Evolutionary conservation across 53 echinoderm and acorn worm genomes (phyloP).

Genomic region (Apostichopus leukothele): DNA sequence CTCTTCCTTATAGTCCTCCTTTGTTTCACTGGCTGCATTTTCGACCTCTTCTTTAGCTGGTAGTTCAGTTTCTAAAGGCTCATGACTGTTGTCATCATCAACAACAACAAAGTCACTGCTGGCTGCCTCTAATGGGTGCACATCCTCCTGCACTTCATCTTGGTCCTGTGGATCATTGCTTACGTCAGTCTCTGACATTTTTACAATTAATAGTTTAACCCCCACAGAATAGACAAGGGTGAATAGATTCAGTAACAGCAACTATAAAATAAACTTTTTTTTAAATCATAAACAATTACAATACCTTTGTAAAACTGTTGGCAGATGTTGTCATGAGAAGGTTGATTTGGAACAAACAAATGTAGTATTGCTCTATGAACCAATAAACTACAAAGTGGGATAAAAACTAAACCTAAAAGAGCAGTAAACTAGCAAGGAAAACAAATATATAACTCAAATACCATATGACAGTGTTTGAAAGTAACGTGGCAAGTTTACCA

Average conservation of each 20-base stretch:
- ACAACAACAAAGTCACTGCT: neutral
- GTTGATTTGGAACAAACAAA: neutral
- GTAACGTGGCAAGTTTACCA: too few relatives aligned
- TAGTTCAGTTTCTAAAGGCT: neutral
- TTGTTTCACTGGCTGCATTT: neutral
- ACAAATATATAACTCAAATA: too few relatives aligned
- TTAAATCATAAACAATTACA: neutral
- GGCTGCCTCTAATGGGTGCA: neutral
- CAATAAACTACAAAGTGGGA: too few relatives aligned
- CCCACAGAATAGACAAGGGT: neutral
- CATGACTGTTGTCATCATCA: constrained; percentile 1
- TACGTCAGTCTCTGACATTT: neutral
- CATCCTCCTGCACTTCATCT: neutral
- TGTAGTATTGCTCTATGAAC: too few relatives aligned
- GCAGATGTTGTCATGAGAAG: neutral
- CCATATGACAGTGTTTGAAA: neutral
- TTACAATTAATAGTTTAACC: neutral
- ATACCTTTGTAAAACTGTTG: neutral
- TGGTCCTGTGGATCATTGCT: neutral
- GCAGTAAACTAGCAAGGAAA: too few relatives aligned
- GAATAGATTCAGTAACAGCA: neutral
- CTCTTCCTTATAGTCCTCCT: neutral
- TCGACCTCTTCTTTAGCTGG: neutral
- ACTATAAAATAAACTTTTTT: neutral
- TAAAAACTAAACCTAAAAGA: too few relatives aligned